Base-by-base conservation (phyloP, 2,888 invertebrate species). In the Epistrophella euchroma region DNA sequence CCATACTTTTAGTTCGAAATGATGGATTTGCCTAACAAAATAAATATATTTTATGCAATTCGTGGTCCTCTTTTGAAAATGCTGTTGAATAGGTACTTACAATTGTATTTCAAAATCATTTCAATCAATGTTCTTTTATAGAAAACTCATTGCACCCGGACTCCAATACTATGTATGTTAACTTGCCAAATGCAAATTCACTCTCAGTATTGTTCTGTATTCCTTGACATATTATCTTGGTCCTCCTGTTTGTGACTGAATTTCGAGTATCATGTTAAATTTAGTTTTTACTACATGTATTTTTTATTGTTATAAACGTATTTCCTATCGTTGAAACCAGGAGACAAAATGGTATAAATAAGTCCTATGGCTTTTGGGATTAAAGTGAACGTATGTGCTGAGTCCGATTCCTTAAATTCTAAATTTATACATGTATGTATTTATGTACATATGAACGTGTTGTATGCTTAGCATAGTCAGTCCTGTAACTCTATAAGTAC, bases 301-400 rank as follows among this genome's bases (percentile, higher is more conserved):
- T n/a, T 58, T 58, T 35, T 58, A 58, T 58, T n/a, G n/a, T n/a
- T 56, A 35, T 11, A 56, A 32, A 32, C 5, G 17, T 35, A 56
- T 56, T 32, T 56, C 11, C 56, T 19, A 15, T 22, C 60, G 15
- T 60, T 22, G 35, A 15, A 35, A 58, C 58, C 2, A 32, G 19
- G 9, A 10, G 11, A 40, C 5, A 40, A n/a, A 60, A 60, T 15
- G 25, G n/a, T 6, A 25, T 1, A 43, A 62, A 43, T n/a, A 43
- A 37, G 19, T 22, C 35, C 13, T 4, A 32, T 9, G 13, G 35
- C 17, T 56, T 45, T 45, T 11, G 1, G 37, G 4, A 37, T 22
- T 37, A 19, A 22, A 37, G 37, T 17, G 13, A 22, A 22, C 35
- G 7, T 15, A 13, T 58, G 22, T 37, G 35, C 9, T 13, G 15